phyloP scores from a whole-genome alignment of 2,888 invertebrate genomes.

The Drosophila austrosaltans region DNA sequence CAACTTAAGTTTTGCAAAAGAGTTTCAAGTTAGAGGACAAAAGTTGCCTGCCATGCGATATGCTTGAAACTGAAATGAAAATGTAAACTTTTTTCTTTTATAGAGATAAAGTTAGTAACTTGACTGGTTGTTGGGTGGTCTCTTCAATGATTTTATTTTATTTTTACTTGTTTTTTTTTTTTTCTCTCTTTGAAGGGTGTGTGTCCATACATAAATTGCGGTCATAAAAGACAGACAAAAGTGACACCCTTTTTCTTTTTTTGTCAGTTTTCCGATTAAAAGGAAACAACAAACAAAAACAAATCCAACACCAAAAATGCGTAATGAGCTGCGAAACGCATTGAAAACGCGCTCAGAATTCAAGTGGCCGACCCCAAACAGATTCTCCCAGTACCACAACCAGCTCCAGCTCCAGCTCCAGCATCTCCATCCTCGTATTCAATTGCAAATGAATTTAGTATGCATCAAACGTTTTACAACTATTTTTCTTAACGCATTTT shows the following conservation, averaged over 20 bases:
- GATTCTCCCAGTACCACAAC: too few relatives aligned
- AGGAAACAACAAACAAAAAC: conserved; percentile 24
- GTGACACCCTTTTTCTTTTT: conserved; percentile 20
- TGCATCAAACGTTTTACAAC: conserved; percentile 80
- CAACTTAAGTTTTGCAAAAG: neutral
- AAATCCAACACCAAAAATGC: conserved; percentile 32
- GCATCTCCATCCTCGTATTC: conserved; percentile 55
- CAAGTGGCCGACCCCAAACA: neutral
- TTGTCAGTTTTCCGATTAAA: neutral
- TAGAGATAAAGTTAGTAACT: conserved; percentile 1
- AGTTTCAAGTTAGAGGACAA: conserved; percentile 10
- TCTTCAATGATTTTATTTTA: neutral
- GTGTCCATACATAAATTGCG: conserved; percentile 10
- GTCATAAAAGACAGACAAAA: conserved; percentile 10
- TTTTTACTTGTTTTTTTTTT: too few relatives aligned
- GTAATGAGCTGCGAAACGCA: conserved; percentile 74
- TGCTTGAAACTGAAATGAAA: conserved; percentile 31
- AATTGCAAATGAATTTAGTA: conserved; percentile 78
- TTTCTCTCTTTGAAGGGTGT: neutral
- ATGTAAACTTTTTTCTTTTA: conserved; percentile 10
- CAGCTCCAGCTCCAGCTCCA: too few relatives aligned
- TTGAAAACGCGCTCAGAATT: conserved; percentile 40
- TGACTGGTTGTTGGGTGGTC: neutral
- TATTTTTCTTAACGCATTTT: conserved; percentile 80
- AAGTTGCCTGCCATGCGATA: conserved; percentile 44